phyloP scores from a whole-genome alignment of 2,888 invertebrate species.

The Melieria picta region DNA sequence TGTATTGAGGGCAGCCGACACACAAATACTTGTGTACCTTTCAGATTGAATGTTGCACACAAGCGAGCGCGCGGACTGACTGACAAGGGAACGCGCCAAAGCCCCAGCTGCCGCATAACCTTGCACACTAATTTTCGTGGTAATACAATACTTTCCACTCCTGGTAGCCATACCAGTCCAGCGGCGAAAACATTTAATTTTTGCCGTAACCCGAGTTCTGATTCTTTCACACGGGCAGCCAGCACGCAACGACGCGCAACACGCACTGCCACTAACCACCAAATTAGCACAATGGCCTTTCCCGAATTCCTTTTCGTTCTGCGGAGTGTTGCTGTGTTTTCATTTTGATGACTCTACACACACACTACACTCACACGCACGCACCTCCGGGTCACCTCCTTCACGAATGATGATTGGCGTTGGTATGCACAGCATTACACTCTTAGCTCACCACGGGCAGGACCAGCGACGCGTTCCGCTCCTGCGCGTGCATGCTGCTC shows the following conservation, averaged over 20 bases:
- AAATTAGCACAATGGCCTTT: neutral
- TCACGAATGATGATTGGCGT: neutral
- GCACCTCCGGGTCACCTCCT: neutral
- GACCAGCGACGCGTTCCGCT: constrained; percentile 37
- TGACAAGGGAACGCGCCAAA: too few relatives aligned
- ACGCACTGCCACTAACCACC: too few relatives aligned
- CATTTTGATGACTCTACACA: constrained; percentile 8
- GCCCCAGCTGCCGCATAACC: too few relatives aligned
- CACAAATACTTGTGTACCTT: neutral
- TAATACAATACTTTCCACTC: too few relatives aligned
- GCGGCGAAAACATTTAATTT: too few relatives aligned
- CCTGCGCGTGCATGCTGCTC: constrained; percentile 37
- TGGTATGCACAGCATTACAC: neutral
- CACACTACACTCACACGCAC: neutral
- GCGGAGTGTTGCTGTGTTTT: constrained; percentile 1
- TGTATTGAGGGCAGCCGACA: too few relatives aligned
- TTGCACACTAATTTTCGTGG: too few relatives aligned
- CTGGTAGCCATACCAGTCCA: too few relatives aligned
- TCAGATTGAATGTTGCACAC: neutral
- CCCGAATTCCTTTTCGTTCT: constrained; percentile 13
- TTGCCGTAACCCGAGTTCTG: too few relatives aligned
- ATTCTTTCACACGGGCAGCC: too few relatives aligned
- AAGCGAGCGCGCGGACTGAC: neutral
- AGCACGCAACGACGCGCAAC: too few relatives aligned
- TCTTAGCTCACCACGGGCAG: constrained; percentile 32